These are phyloP conservation scores for Oryzias curvinotus DNA, from an alignment of 2,113 vertebrate genomes.

Conservation along the genomic window DNA sequence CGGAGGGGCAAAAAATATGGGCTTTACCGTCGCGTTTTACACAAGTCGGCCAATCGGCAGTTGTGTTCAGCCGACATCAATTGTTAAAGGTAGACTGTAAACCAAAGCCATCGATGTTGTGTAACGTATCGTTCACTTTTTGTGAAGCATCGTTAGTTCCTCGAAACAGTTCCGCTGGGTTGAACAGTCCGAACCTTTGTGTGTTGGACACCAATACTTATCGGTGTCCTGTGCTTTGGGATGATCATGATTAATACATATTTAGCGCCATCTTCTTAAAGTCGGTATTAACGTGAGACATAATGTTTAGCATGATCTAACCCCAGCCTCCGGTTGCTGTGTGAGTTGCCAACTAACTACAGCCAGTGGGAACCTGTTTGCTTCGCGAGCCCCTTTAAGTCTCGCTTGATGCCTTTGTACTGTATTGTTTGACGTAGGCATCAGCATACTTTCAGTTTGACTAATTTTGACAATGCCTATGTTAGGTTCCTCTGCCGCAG, in stretches of 20 bases:
- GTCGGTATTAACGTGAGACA: background rate
- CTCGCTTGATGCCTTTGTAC: background rate
- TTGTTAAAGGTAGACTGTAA: background rate
- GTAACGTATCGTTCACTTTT: constrained; percentile 51
- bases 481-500: constrained; percentile 25
- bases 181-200: constrained; percentile 72
- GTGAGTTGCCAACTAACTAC: constrained; percentile 58
- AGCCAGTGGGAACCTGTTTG: constrained; percentile 69
- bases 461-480: background rate
- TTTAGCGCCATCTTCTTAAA: background rate
- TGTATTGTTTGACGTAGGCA: no score
- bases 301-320: constrained; percentile 16
- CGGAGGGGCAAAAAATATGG: background rate
- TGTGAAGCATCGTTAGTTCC: constrained; percentile 53
- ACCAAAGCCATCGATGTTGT: constrained; percentile 27
- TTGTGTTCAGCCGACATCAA: background rate
- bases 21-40: background rate
- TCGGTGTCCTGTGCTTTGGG: constrained; percentile 7
- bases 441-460: background rate
- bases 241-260: background rate
- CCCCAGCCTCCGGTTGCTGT: constrained; percentile 27
- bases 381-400: constrained; percentile 38
- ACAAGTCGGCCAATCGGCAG: accelerated
- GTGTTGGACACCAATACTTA: constrained; percentile 33
- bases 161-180: constrained; percentile 60